phyloP scores from a whole-genome alignment of 2,797 vertebrate genomes.

The Linurgus olivaceus region DNA sequence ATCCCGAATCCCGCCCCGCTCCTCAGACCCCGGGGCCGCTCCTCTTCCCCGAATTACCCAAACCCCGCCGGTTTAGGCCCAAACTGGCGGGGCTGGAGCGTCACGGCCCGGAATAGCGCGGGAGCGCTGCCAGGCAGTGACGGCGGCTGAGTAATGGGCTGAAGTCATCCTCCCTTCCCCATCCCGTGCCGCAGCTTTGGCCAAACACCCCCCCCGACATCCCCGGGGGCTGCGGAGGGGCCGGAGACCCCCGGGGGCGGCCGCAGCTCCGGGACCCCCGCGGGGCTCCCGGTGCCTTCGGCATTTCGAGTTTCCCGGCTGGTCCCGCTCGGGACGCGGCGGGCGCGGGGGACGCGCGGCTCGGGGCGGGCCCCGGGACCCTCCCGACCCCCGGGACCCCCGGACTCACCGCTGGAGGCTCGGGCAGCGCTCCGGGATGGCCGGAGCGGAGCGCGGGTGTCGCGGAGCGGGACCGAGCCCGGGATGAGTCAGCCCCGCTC shows the following conservation, averaged over 20 bases:
- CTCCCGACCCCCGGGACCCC: neutral
- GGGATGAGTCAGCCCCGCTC: constrained; percentile 17
- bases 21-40: neutral
- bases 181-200: neutral
- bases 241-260: neutral
- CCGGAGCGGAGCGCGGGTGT: neutral
- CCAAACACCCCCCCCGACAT: neutral
- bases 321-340: neutral
- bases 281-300: neutral
- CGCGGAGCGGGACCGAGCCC: neutral
- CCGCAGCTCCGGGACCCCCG: neutral
- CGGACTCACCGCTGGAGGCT: neutral
- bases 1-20: neutral
- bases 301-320: neutral
- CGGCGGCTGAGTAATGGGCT: constrained; percentile 74
- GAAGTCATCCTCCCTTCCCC: constrained; percentile 62
- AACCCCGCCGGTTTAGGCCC: neutral
- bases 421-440: neutral
- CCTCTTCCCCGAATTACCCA: fast-evolving
- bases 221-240: neutral
- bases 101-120: constrained; percentile 72
- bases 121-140: constrained; percentile 67
- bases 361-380: neutral
- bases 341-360: neutral
- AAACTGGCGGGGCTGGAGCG: neutral